A percentile compares a stretch with the other conserved stretches of the same genome.
These are phyloP conservation scores for Channa striata DNA, from an alignment of 2,797 vertebrate species.

Conservation along the genomic window DNA sequence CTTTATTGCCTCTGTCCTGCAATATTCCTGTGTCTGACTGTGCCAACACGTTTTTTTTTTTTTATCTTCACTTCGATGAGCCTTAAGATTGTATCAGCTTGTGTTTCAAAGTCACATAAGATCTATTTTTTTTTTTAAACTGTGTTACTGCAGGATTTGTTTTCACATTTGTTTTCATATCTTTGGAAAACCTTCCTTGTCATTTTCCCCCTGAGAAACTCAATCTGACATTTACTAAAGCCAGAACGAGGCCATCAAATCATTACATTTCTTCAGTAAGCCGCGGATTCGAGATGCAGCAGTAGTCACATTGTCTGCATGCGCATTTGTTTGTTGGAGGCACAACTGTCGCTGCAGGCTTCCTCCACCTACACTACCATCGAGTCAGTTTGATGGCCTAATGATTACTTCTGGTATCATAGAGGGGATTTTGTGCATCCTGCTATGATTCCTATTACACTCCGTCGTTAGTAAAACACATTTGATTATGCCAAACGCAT, in stretches of 20 bases:
- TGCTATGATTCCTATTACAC: conserved; percentile 11
- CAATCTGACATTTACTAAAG: background rate
- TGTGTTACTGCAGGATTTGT: conserved; percentile 17
- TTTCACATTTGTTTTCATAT: conserved; percentile 21
- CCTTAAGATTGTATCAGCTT: conserved; percentile 44
- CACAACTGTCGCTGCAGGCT: conserved; percentile 19
- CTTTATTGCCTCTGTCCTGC: conserved; percentile 52
- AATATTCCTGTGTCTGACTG: conserved; percentile 37
- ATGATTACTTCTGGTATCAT: conserved; percentile 35
- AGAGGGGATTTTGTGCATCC: conserved; percentile 16
- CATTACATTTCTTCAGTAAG: conserved; percentile 11
- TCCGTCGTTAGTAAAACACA: conserved; percentile 24
- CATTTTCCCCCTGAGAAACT: conserved; percentile 9
- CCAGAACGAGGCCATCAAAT: conserved; percentile 32
- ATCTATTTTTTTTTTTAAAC: background rate
- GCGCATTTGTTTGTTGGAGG: background rate
- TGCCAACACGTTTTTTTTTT: conserved; percentile 31
- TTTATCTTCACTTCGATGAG: conserved; percentile 29
- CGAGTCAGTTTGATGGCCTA: conserved; percentile 37
- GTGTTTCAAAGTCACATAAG: conserved; percentile 27
- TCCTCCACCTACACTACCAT: conserved; percentile 23
- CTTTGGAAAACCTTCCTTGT: conserved; percentile 1
- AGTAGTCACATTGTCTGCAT: conserved; percentile 21
- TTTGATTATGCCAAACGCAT: conserved; percentile 45
- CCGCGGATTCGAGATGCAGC: conserved; percentile 9